Evolutionary conservation across 2,888 invertebrate genomes (phyloP).

Genomic region (Limulus polyphemus): DNA sequence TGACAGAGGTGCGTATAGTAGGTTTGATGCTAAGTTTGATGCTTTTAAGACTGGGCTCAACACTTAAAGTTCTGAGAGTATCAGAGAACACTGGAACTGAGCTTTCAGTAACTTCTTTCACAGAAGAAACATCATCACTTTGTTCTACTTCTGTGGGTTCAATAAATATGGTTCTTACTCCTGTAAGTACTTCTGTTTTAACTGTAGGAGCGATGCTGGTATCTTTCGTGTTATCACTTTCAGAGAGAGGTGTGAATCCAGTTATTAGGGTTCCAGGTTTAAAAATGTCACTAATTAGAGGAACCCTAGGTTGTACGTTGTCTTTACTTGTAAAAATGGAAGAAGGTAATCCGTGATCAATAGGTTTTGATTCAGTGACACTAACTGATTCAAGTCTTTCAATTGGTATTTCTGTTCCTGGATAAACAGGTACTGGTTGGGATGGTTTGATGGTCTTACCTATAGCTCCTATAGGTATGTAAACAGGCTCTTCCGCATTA

Average conservation of each 20-base stretch:
- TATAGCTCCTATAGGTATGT: constrained; percentile 22
- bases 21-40: neutral
- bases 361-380: too few species aligned
- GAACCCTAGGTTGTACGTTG: too few species aligned
- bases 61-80: neutral
- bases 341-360: neutral
- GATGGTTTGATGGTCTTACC: constrained; percentile 10
- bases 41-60: too few species aligned
- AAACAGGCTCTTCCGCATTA: constrained; percentile 18
- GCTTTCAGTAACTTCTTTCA: neutral
- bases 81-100: neutral
- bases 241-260: constrained; percentile 19
- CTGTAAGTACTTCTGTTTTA: constrained; percentile 10
- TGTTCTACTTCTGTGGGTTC: neutral
- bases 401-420: neutral
- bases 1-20: constrained; percentile 16
- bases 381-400: neutral
- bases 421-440: neutral
- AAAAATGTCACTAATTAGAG: neutral
- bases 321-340: neutral
- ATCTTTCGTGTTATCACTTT: neutral
- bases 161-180: constrained; percentile 17
- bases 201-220: neutral
- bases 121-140: neutral
- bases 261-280: constrained; percentile 13